Percentiles rank a stretch among this genome's conserved stretches.
phyloP scores from a whole-genome alignment of 2,797 vertebrate species.

The Poeciliopsis gracilis region DNA sequence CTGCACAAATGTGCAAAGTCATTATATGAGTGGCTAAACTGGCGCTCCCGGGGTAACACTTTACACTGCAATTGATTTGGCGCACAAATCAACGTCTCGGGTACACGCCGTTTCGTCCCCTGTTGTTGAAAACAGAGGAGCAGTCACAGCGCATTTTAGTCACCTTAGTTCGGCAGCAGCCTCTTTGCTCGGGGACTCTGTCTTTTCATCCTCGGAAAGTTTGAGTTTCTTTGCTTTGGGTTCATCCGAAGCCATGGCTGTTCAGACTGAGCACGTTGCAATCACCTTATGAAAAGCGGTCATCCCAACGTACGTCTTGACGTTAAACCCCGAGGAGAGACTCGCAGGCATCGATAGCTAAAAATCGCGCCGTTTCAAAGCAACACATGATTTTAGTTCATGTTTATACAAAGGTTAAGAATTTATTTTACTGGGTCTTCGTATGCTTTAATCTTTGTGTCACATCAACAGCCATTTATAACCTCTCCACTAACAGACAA shows the following conservation, averaged over 20 bases:
- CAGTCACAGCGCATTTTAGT: slow-evolving; percentile 26
- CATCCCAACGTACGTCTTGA: background rate
- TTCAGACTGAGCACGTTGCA: slow-evolving; percentile 29
- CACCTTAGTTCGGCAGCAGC: slow-evolving; percentile 66
- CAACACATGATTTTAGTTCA: background rate
- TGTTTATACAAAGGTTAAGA: background rate
- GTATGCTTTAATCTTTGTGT: background rate
- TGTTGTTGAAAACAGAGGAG: no score
- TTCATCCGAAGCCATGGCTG: slow-evolving; percentile 76
- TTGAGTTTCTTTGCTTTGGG: slow-evolving; percentile 79
- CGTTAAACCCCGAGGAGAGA: accelerated
- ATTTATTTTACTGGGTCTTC: background rate
- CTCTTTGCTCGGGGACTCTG: slow-evolving; percentile 56
- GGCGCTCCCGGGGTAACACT: background rate
- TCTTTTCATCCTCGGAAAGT: slow-evolving; percentile 58
- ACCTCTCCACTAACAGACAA: background rate
- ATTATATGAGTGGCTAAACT: background rate
- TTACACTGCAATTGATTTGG: background rate
- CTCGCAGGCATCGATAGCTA: slow-evolving; percentile 37
- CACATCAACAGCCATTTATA: background rate
- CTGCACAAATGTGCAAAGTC: background rate
- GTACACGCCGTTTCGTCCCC: background rate
- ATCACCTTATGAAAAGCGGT: slow-evolving; percentile 41
- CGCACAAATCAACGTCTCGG: background rate
- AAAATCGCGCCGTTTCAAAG: background rate